phyloP scores from a whole-genome alignment of 2,797 vertebrate species.

The Pempheris klunzingeri region DNA sequence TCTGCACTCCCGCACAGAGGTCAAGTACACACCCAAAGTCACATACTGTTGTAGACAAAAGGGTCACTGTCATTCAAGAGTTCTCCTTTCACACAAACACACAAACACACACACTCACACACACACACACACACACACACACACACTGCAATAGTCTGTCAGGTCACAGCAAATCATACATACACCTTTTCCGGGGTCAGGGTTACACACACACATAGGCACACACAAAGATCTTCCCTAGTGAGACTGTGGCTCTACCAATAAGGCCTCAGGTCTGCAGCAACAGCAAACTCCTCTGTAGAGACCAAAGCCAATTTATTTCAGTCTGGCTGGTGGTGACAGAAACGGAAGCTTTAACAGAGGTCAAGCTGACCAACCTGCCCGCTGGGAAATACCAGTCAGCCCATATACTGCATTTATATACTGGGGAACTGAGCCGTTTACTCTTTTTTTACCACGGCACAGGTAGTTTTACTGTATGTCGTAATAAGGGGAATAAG shows the following conservation, averaged over 20 bases:
- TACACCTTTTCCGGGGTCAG: conserved; percentile 62
- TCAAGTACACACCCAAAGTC: conserved; percentile 26
- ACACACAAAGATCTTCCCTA: conserved; percentile 44
- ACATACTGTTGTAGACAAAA: conserved; percentile 17
- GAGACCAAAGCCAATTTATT: conserved; percentile 86
- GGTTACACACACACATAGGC: conserved; percentile 52
- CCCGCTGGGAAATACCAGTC: conserved; percentile 75
- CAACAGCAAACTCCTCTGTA: conserved; percentile 72
- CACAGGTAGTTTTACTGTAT: conserved; percentile 65
- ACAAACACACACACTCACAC: conserved; percentile 44
- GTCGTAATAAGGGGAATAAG: conserved; percentile 57
- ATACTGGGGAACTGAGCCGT: conserved; percentile 59
- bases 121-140: conserved; percentile 34
- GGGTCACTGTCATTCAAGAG: conserved; percentile 34
- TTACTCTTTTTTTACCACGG: conserved; percentile 46
- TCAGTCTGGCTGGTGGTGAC: conserved; percentile 78
- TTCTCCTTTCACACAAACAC: conserved; percentile 41
- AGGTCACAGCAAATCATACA: conserved; percentile 61
- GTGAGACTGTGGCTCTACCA: conserved; percentile 65
- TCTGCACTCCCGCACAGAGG: conserved; percentile 52
- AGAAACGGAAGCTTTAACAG: conserved; percentile 81
- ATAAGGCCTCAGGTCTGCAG: conserved; percentile 76
- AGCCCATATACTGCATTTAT: conserved; percentile 71
- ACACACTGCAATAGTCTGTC: conserved; percentile 45
- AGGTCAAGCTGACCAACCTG: conserved; percentile 79